Evolutionary conservation across 2,113 vertebrate species (phyloP), one percentile per base, ranked within the genome.

Genomic region (Hydropotes inermis): DNA sequence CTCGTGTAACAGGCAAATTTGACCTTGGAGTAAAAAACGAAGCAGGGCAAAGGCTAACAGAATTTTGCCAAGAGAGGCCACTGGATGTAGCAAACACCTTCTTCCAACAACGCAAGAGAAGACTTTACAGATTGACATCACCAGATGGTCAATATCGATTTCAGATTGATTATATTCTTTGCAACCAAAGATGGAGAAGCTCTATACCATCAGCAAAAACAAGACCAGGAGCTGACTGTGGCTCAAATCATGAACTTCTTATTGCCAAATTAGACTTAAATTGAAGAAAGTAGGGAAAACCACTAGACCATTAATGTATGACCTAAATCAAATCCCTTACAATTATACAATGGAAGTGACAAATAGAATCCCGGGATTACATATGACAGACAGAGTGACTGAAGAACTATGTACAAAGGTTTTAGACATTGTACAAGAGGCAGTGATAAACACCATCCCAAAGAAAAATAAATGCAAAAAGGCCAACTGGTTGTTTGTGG

Each of bases 81-180:
- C 16, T 67, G 64, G 33, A 16, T 17, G 10, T 21, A 36, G 8
- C 33, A 67, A n/a, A 36, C 17, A 67, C 17, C 8, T n/a, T 67
- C 33, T 21, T 36, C 33, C 64, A 67, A 67, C 33, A 67, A 36
- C 64, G n/a, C 64, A 36, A 67, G 17, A 67, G 33, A 67, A 67
- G 64, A 36, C 33, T n/a, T 16, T 67, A 67, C 8, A 36, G 9
- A 21, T 2, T 9, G 64, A 67, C 64, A 36, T 67, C 64, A 36
- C 8, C 64, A 67, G 64, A 67, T 21, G 4, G n/a, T 67, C 2
- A 1, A 36, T n/a, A 36, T n/a, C 0, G 2, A 36, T 21, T 36
- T 67, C 64, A 67, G 64, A 67, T 67, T 11, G 17, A 36, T 67
- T 67, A 36, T 67, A 36, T 10, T 67, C 17, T 67, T 67, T 67